These are phyloP conservation scores for Muricea muricata DNA, from an alignment of 92 coral and sea anemone genomes.

Conservation along the genomic window DNA sequence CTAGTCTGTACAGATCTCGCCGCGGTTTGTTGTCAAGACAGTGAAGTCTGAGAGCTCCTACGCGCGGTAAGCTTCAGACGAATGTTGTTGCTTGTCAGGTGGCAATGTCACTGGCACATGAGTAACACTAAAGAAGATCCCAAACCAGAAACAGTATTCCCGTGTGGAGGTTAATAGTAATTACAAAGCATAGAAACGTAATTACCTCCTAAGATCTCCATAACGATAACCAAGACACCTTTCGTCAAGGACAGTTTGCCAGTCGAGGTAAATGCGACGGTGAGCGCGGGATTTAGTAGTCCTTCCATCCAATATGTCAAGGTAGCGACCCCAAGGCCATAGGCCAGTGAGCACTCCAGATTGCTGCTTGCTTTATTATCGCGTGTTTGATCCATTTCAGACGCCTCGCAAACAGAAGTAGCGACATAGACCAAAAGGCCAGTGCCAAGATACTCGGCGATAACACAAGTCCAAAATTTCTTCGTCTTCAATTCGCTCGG, in stretches of 20 bases:
- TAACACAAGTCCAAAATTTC: constrained; percentile 66
- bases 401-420: constrained; percentile 17
- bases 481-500: constrained; percentile 18
- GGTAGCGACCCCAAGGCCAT: constrained; percentile 74
- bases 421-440: constrained; percentile 70
- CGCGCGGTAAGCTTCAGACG: too few species aligned
- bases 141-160: too few species aligned
- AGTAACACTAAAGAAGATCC: too few species aligned
- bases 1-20: too few species aligned
- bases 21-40: too few species aligned
- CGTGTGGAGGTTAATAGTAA: too few species aligned
- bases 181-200: not conserved
- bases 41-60: too few species aligned
- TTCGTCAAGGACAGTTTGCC: constrained; percentile 59
- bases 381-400: not conserved
- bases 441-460: constrained; percentile 81
- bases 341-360: constrained; percentile 76
- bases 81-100: too few species aligned
- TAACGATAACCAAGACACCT: constrained; percentile 63
- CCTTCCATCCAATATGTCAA: constrained; percentile 80
- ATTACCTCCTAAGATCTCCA: constrained; percentile 85
- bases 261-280: constrained; percentile 66
- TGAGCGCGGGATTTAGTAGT: constrained; percentile 81
- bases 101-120: too few species aligned
- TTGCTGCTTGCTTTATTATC: constrained; percentile 32